A percentile compares a stretch with the other conserved stretches of the same genome.
phyloP scores from a whole-genome alignment of 30 jellyfish, hydroid and myxozoan species.

The Aurelia aurita complex sp. Pacific region DNA sequence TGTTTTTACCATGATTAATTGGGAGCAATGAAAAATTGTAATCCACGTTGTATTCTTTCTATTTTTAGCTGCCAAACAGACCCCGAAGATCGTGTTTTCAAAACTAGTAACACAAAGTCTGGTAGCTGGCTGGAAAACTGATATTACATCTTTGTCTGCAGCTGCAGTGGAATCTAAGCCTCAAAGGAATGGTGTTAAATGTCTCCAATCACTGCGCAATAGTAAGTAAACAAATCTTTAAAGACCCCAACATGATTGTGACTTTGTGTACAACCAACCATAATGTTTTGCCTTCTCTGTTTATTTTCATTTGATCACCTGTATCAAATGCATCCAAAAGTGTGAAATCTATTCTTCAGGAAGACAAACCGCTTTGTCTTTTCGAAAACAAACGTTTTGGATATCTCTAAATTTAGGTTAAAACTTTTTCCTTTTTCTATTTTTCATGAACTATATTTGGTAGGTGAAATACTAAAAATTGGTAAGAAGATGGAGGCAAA shows the following conservation, averaged over 20 bases:
- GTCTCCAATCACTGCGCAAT: neutral
- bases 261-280: too few relatives aligned
- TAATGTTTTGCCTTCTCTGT: too few relatives aligned
- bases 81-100: conserved; percentile 25
- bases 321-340: too few relatives aligned
- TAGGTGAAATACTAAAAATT: too few relatives aligned
- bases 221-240: neutral
- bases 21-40: neutral
- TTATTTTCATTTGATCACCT: too few relatives aligned
- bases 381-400: too few relatives aligned
- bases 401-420: too few relatives aligned
- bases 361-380: too few relatives aligned
- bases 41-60: neutral
- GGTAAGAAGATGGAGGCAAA: too few relatives aligned
- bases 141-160: conserved; percentile 11
- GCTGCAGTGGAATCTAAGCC: neutral
- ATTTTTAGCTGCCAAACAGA: conserved; percentile 70
- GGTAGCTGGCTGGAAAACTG: conserved; percentile 69
- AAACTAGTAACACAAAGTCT: conserved; percentile 48
- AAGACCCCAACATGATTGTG: too few relatives aligned
- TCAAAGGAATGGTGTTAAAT: conserved; percentile 29
- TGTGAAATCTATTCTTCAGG: too few relatives aligned
- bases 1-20: neutral
- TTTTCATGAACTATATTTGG: neutral
- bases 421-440: neutral